A percentile compares a stretch with the other conserved stretches of the same genome.
Conservation (phyloP, 2,797 vertebrate genomes). For the Meda fulgida region DNA sequence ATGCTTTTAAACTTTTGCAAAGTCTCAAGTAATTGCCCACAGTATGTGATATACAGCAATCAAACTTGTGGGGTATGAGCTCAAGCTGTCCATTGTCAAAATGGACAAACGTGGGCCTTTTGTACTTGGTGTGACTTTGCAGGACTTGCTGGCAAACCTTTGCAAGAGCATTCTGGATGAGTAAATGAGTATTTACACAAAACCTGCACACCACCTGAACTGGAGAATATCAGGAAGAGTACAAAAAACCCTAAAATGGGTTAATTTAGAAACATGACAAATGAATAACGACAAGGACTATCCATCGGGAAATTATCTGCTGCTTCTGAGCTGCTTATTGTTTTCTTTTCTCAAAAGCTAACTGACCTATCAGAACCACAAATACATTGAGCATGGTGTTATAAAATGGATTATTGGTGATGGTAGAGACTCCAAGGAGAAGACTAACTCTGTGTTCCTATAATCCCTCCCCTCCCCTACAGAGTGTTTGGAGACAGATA, state of each 20-base stretch:
- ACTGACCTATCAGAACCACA: conserved; percentile 55
- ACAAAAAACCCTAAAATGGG: conserved; percentile 32
- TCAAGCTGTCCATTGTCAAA: conserved; percentile 25
- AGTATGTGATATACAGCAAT: conserved; percentile 24
- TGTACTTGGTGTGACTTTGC: conserved; percentile 44
- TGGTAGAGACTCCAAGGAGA: conserved; percentile 58
- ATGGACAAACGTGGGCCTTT: conserved; percentile 10
- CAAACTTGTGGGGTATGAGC: conserved; percentile 13
- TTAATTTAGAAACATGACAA: conserved; percentile 43
- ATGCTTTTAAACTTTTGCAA: conserved; percentile 5
- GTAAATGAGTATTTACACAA: conserved; percentile 40
- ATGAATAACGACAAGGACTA: conserved; percentile 52
- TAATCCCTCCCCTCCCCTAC: conserved; percentile 65
- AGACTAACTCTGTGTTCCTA: conserved; percentile 63
- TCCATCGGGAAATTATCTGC: conserved; percentile 54
- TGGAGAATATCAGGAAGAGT: conserved; percentile 45
- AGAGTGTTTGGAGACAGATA: conserved; percentile 74
- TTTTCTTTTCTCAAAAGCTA: conserved; percentile 51
- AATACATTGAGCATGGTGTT: conserved; percentile 50
- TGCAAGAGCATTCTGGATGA: conserved; percentile 45
- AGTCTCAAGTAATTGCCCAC: conserved; percentile 24
- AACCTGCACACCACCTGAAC: conserved; percentile 47
- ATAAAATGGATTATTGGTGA: conserved; percentile 57
- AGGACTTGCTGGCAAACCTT: conserved; percentile 49
- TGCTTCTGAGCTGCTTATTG: conserved; percentile 55